phyloP scores from a whole-genome alignment of 2,797 vertebrate species.

The Parauchenoglanis ngamensis region DNA sequence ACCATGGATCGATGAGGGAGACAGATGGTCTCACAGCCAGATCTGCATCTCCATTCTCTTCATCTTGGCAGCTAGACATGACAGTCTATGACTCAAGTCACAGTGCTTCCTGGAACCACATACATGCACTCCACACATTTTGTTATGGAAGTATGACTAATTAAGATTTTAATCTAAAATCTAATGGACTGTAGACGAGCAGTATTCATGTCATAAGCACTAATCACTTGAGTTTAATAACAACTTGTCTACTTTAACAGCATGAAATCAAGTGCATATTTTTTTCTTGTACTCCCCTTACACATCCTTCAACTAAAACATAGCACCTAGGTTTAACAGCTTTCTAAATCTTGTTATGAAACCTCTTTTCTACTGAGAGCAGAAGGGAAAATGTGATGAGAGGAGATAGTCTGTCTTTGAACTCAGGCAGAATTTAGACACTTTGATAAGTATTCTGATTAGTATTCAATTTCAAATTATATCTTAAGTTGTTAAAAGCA shows the following conservation, averaged over 20 bases:
- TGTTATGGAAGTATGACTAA: slow-evolving; percentile 46
- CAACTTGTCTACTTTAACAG: slow-evolving; percentile 29
- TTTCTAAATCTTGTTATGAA: slow-evolving; percentile 43
- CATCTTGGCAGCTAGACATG: slow-evolving; percentile 53
- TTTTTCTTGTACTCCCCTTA: slow-evolving; percentile 8
- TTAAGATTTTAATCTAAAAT: slow-evolving; percentile 46
- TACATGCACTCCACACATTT: slow-evolving; percentile 39
- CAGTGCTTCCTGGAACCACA: slow-evolving; percentile 34
- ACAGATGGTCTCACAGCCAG: slow-evolving; percentile 59
- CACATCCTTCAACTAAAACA: neutral
- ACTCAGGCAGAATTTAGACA: neutral
- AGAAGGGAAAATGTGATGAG: slow-evolving; percentile 7
- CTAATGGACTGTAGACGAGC: slow-evolving; percentile 44
- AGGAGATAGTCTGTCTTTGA: slow-evolving; percentile 28
- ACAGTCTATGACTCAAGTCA: slow-evolving; percentile 57
- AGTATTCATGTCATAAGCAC: slow-evolving; percentile 26
- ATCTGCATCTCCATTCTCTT: slow-evolving; percentile 49
- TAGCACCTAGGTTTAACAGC: slow-evolving; percentile 38
- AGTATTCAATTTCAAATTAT: slow-evolving; percentile 16
- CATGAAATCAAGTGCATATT: slow-evolving; percentile 27
- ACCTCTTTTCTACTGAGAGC: slow-evolving; percentile 18
- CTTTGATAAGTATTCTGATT: slow-evolving; percentile 30
- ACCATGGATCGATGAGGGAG: slow-evolving; percentile 41
- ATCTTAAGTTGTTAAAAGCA: slow-evolving; percentile 7
- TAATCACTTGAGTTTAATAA: slow-evolving; percentile 12